Evolutionary conservation across 2,797 vertebrate genomes (phyloP).

Genomic region (Serranus cabrilla): DNA sequence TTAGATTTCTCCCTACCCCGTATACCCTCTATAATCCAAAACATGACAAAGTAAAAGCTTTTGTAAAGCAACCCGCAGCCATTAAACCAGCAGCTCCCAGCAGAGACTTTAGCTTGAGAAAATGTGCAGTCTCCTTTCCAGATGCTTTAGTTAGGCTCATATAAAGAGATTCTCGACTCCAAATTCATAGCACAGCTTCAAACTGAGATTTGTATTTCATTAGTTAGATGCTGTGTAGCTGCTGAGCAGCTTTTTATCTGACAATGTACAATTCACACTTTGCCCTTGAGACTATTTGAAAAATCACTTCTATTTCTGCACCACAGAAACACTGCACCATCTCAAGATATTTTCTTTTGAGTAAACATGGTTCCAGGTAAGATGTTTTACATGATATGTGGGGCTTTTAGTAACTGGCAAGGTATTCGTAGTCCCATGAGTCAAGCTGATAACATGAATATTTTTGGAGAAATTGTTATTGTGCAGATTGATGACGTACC

Average conservation of each 20-base stretch:
- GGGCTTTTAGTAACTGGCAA: conserved; percentile 1
- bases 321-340: conserved; percentile 21
- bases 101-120: conserved; percentile 37
- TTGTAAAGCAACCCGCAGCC: conserved; percentile 34
- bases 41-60: conserved; percentile 22
- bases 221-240: conserved; percentile 49
- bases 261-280: conserved; percentile 45
- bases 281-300: conserved; percentile 59
- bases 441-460: conserved; percentile 22
- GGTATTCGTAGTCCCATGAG: conserved; percentile 25
- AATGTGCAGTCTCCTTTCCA: conserved; percentile 15
- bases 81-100: conserved; percentile 44
- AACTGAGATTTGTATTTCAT: conserved; percentile 56
- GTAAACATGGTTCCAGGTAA: conserved; percentile 53
- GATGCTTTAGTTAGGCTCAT: conserved; percentile 17
- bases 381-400: conserved; percentile 26
- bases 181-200: conserved; percentile 47
- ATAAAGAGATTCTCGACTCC: conserved; percentile 22
- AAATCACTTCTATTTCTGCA: conserved; percentile 42
- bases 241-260: conserved; percentile 47
- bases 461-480: neutral
- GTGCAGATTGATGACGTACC: neutral
- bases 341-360: conserved; percentile 24
- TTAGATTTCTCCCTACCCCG: neutral
- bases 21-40: neutral